phyloP scores from a whole-genome alignment of 2,113 vertebrate genomes.

The Grammomys surdaster region DNA sequence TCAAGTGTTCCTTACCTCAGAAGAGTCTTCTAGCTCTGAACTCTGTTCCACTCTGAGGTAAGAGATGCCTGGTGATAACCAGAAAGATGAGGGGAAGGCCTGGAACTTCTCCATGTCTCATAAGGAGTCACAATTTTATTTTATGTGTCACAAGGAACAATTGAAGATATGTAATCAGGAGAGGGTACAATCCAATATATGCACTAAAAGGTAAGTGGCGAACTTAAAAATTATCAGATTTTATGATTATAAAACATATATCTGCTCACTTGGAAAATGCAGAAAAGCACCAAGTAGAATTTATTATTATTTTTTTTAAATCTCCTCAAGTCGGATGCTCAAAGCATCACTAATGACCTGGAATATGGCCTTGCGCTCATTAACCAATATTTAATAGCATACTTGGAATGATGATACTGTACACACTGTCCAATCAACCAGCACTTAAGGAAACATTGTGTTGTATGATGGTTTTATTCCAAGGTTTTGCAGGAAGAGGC shows the following conservation, averaged over 20 bases:
- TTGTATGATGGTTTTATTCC: background rate
- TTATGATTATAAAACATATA: background rate
- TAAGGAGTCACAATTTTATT: background rate
- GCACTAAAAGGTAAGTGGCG: background rate
- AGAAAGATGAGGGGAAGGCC: background rate
- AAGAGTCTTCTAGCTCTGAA: no score
- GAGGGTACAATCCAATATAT: background rate
- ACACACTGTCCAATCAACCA: background rate
- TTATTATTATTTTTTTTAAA: background rate
- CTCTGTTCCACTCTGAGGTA: background rate
- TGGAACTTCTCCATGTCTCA: background rate
- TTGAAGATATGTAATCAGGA: background rate
- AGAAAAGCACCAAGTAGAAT: conserved; percentile 6
- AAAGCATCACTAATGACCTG: background rate
- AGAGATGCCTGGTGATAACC: background rate
- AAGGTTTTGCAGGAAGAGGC: conserved; percentile 27
- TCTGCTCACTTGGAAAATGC: conserved; percentile 29
- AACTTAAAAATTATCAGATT: background rate
- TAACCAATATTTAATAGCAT: background rate
- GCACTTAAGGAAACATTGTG: background rate
- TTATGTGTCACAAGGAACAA: background rate
- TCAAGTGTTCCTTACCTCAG: no score
- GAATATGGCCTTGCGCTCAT: background rate
- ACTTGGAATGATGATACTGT: background rate
- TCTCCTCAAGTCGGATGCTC: background rate